Base-by-base conservation (phyloP, 2,797 vertebrate species). In the Taenioides sp. region DNA sequence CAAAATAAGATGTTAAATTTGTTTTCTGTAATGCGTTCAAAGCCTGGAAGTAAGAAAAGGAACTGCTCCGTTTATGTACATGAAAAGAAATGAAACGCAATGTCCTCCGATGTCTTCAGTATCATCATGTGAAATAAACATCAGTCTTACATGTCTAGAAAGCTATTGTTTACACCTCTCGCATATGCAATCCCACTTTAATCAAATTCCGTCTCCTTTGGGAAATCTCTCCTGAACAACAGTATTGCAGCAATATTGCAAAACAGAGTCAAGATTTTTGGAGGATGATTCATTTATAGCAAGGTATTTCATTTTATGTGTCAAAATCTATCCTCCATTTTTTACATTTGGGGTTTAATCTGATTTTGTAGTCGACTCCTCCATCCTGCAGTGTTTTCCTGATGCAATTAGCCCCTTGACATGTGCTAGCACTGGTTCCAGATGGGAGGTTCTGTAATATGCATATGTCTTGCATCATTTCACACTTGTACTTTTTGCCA, bases 391-490 rank as follows among this genome's bases (percentile, higher is more conserved):
- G 47, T 34, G 16, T 54, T 34, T n/a, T 11, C 27, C 49, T 34
- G 18, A 54, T 27, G 25, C 47, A 66, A 50, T 67, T 50, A 67
- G 23, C 49, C 17, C 17, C 27, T 11, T n/a, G 17, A 50, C 65
- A 31, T 54, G 28, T 11, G 20, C 25, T 67, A 22, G 20, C 25
- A 22, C 47, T 31, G 27, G 50, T 54, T 50, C 65, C 31, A 81
- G 5, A 7, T 31, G 40, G 28, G 20, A 37, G 50, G 20, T 25
- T 65, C 7, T 73, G 27, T 65, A 72, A 55, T 72, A 34, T 69
- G 50, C 28, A 62, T 22, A 70, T 70, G 25, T 60, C 69, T 67
- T 22, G 61, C 55, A 62, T 67, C 62, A 64, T 64, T 54, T 75
- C 25, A 61, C 22, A 80, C 65, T 47, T 63, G n/a, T 7, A 17